These are phyloP conservation scores for Odontophorus gujanensis DNA, from an alignment of 2,113 vertebrate genomes.

Conservation along the genomic window DNA sequence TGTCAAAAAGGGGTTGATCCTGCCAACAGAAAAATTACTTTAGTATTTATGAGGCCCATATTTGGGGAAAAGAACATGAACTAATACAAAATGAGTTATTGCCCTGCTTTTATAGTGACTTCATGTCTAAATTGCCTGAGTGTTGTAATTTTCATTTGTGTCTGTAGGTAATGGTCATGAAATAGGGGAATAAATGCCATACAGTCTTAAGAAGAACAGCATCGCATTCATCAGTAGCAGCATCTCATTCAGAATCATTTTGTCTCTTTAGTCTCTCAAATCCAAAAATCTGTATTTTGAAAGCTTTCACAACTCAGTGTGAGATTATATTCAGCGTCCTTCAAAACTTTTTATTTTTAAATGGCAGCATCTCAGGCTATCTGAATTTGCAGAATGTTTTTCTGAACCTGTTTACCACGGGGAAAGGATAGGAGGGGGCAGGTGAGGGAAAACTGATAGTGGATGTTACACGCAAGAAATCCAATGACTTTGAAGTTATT, in stretches of 20 bases:
- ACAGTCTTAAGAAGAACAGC: neutral
- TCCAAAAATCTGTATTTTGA: neutral
- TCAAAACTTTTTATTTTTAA: neutral
- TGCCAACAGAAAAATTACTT: neutral
- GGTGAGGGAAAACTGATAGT: constrained; percentile 23
- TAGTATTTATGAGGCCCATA: neutral
- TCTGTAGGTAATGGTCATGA: neutral
- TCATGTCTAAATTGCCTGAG: neutral
- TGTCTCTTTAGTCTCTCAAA: neutral
- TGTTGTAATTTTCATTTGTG: neutral
- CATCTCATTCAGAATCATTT: neutral
- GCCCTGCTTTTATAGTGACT: neutral
- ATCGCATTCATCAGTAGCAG: neutral
- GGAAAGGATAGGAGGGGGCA: neutral
- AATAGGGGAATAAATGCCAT: neutral
- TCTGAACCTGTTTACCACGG: constrained; percentile 2
- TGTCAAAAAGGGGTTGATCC: neutral
- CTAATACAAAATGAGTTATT: neutral
- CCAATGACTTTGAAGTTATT: constrained; percentile 49
- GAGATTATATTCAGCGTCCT: neutral
- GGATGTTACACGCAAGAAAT: constrained; percentile 12
- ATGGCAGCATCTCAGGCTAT: neutral
- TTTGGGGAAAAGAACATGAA: neutral
- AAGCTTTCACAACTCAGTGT: neutral
- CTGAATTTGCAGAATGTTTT: constrained; percentile 19